These are phyloP conservation scores for Pseudanteris insignis DNA, from an alignment of 2,888 invertebrate species.

Conservation along the genomic window DNA sequence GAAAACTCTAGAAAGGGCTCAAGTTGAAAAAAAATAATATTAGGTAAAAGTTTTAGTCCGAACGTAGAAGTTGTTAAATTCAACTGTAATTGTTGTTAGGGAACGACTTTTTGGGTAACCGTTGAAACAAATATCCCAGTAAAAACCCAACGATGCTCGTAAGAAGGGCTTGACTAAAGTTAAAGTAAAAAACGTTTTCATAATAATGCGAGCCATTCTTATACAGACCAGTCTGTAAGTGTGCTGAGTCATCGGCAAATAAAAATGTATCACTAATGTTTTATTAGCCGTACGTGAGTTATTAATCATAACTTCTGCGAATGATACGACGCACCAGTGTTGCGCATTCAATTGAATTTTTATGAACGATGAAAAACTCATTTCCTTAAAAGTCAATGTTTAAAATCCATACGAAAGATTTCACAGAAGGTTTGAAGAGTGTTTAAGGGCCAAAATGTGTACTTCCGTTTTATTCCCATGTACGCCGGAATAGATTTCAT, in stretches of 20 bases:
- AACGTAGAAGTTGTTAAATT: slow-evolving; percentile 19
- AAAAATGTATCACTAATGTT: no score
- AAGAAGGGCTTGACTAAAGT: slow-evolving; percentile 10
- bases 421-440: background rate
- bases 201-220: no score
- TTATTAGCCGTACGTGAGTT: no score
- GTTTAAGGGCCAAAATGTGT: slow-evolving; percentile 6
- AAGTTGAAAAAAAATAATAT: slow-evolving; percentile 7
- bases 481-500: slow-evolving; percentile 4
- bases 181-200: slow-evolving; percentile 13
- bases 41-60: slow-evolving; percentile 1
- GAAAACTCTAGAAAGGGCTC: no score
- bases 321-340: no score
- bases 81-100: slow-evolving; percentile 25
- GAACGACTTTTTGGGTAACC: slow-evolving; percentile 9
- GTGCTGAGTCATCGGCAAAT: no score
- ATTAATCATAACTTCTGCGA: no score
- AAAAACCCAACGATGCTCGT: slow-evolving; percentile 8
- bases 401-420: slow-evolving; percentile 2
- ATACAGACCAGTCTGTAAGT: no score
- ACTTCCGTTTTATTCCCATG: slow-evolving; percentile 5
- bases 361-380: no score
- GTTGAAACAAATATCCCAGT: slow-evolving; percentile 8
- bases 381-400: background rate
- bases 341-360: no score